Evolutionary conservation across 1,140 invertebrate genomes (phyloP).

Genomic region (Heliconius nattereri): DNA sequence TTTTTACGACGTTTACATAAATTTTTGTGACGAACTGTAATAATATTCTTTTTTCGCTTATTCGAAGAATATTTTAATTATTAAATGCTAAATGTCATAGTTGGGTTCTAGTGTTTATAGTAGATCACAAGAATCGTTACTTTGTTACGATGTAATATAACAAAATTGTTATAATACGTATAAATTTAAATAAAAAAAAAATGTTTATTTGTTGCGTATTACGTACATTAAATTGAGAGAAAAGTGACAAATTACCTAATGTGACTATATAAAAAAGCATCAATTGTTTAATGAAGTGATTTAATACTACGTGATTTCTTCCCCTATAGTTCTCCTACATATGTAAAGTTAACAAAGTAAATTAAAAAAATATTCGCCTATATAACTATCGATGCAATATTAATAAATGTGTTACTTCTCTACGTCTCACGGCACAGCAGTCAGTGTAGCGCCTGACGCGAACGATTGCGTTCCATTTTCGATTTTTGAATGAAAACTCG

Average conservation of each 20-base stretch:
- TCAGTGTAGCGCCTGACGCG: conserved; percentile 62
- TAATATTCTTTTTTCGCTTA: background rate
- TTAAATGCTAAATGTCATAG: background rate
- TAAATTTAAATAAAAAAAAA: no score
- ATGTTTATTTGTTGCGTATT: no score
- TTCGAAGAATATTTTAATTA: background rate
- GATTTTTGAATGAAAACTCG: conserved; percentile 52
- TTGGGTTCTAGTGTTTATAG: background rate
- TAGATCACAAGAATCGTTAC: background rate
- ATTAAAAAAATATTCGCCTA: background rate
- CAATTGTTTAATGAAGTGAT: no score
- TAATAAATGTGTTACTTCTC: conserved; percentile 39
- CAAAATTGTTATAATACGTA: no score
- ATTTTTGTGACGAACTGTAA: background rate
- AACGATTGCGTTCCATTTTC: conserved; percentile 52
- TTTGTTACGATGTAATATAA: no score
- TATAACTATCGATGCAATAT: conserved; percentile 24
- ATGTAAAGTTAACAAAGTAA: background rate
- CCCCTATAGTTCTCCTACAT: no score
- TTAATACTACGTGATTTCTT: no score
- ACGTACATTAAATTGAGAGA: no score
- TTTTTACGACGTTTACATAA: background rate
- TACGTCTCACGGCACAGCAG: conserved; percentile 50
- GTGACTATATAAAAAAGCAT: no score
- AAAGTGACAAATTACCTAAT: no score